Base-by-base conservation (phyloP, 2,113 vertebrate genomes). In the Acanthochromis polyacanthus region DNA sequence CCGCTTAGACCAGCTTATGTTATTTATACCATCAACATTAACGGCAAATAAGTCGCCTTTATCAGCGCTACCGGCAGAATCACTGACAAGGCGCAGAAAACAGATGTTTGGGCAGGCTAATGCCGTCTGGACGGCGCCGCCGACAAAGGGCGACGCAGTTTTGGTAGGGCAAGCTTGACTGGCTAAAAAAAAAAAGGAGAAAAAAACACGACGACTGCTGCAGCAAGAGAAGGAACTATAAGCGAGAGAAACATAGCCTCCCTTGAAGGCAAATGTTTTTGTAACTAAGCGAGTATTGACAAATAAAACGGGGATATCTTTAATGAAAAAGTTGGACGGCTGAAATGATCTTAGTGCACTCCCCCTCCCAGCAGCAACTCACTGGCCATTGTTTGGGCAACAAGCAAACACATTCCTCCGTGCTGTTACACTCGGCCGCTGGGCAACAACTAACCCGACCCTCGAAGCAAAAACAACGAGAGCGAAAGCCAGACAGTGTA, bases 341-440 rank as follows among this genome's bases (percentile, higher is more conserved):
- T 64, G 50, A 30, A 67, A 70, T 69, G 17, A 79, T 78, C 71
- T 68, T 19, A 11, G 58, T 58, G 55, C 22, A 36, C 57, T 62
- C 78, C 80, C 73, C 48, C 66, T 36, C 63, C 70, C 58, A 52
- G 70, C 81, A 55, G 50, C 55, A 82, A 80, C 86, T 88, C 84
- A 22, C 70, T 86, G 82, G 83, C 90, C 85, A 93, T 93, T 93
- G 91, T 93, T 91, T 85, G 85, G 90, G 85, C 86, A 89, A 91
- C 91, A 91, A 92, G 85, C 90, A 81, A 71, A 60, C 88, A 91
- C 93, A 93, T 93, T 92, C 93, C 91, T 32, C 78, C 85, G 91
- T 64, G 89, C 76, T 78, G 59, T 28, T 6, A 53, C 58, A 56
- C 82, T 84, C 83, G 88, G 82, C 86, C 81, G 78, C 86, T 82